phyloP scores from a whole-genome alignment of 2,113 vertebrate genomes.

The Erinaceus europaeus region DNA sequence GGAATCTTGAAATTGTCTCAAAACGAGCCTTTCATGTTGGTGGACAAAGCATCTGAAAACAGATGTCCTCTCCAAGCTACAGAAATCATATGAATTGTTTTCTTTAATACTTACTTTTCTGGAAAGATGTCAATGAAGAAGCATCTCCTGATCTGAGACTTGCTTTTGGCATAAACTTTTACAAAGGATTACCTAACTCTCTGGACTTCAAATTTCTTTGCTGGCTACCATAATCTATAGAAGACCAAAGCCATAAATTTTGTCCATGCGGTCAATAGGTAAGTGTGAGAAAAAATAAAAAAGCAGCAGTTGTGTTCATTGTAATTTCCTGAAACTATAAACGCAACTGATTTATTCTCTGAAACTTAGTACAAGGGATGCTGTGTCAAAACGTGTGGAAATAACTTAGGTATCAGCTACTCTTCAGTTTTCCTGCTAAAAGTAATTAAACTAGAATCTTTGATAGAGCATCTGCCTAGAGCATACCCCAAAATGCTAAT shows the following conservation, averaged over 20 bases:
- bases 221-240: not conserved
- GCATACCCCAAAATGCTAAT: not conserved
- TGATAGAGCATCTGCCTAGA: not conserved
- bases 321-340: not conserved
- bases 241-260: not conserved
- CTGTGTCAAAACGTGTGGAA: not conserved
- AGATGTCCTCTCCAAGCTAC: not conserved
- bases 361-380: no score
- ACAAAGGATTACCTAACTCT: not conserved
- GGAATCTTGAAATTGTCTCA: not conserved
- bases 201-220: not conserved
- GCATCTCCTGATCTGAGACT: not conserved
- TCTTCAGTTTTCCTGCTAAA: not conserved
- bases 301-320: not conserved
- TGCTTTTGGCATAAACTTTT: not conserved
- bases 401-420: not conserved
- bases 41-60: not conserved
- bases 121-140: not conserved
- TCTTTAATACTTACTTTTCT: not conserved
- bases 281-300: no score
- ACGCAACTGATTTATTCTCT: not conserved
- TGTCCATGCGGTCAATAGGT: not conserved
- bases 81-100: not conserved
- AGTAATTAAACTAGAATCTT: not conserved
- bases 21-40: not conserved